Base-by-base conservation (phyloP, 2,113 vertebrate genomes). In the Aythya baeri region DNA sequence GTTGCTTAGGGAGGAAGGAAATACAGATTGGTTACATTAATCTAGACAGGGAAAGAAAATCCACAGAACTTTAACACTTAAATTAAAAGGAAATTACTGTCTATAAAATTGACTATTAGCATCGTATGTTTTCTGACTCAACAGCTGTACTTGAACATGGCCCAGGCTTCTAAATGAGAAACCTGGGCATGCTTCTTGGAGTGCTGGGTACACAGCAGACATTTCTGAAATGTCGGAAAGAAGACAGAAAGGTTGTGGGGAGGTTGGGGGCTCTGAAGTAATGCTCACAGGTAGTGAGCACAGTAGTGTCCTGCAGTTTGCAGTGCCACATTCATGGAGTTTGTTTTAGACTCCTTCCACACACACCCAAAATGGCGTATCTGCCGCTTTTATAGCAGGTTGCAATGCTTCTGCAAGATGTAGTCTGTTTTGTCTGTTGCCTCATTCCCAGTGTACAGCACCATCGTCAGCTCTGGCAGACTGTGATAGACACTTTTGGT, bases 101-200 rank as follows among this genome's bases (percentile, higher is more conserved):
- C 27, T 72, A n/a, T 59, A 77, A 91, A 91, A 71, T 21, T 41
- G 25, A 34, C 36, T 83, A 11, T 50, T 88, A 57, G 7, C 14
- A 38, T 52, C 18, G 11, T 55, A 34, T 20, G 21, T 67, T 88
- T 88, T 79, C 32, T 72, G 46, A 89, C 14, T 89, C 31, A 79
- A 54, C 52, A 83, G 32, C 72, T 93, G 61, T 59, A 68, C 81
- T 83, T 96, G 70, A 75, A 92, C n/a, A 55, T 46, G 41, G 18
- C 36, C 29, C 38, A 50, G 26, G 13, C 76, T 61, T 81, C 71
- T 23, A 49, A 67, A 36, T 59, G 23, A 78, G 50, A 67, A 88
- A 43, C 58, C 9, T 82, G 16, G 32, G 34, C 3, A 3, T 59
- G 34, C n/a, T 75, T 58, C 52, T 55, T 67, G 25, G n/a, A 46